phyloP scores from a whole-genome alignment of 1,140 invertebrate genomes.

The Drosophila trapezifrons region DNA sequence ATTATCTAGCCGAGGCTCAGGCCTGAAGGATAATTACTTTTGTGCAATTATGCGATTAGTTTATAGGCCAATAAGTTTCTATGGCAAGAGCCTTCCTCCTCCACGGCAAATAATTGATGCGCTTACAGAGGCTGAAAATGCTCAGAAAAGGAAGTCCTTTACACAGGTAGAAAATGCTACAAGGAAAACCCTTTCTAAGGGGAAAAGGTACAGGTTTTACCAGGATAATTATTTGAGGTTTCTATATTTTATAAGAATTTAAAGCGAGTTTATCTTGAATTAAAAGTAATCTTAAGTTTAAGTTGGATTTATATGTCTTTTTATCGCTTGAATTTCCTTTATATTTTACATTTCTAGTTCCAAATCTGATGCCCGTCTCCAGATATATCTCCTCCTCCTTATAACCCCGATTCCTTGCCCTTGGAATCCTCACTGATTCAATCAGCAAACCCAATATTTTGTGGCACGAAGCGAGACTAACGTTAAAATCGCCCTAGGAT shows the following conservation, averaged over 20 bases:
- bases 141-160: not conserved
- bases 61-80: constrained; percentile 79
- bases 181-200: not conserved
- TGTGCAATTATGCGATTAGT: constrained; percentile 81
- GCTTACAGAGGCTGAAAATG: constrained; percentile 27
- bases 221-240: not conserved
- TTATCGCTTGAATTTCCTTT: no score
- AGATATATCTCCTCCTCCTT: not conserved
- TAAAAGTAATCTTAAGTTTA: no score
- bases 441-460: constrained; percentile 31
- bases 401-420: not conserved
- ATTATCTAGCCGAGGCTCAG: constrained; percentile 28
- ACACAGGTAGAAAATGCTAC: not conserved
- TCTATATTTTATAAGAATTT: not conserved
- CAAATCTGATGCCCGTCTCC: no score
- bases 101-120: constrained; percentile 57
- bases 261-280: not conserved
- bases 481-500: constrained; percentile 38
- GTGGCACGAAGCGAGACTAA: constrained; percentile 53
- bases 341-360: no score
- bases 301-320: no score
- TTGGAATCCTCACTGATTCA: constrained; percentile 29
- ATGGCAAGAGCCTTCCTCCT: constrained; percentile 17
- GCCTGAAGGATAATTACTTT: constrained; percentile 73
- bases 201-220: no score